A percentile compares a stretch with the other conserved stretches of the same genome.
These are phyloP conservation scores for Seriola dumerili DNA, from an alignment of 2,113 vertebrate species.

Conservation along the genomic window DNA sequence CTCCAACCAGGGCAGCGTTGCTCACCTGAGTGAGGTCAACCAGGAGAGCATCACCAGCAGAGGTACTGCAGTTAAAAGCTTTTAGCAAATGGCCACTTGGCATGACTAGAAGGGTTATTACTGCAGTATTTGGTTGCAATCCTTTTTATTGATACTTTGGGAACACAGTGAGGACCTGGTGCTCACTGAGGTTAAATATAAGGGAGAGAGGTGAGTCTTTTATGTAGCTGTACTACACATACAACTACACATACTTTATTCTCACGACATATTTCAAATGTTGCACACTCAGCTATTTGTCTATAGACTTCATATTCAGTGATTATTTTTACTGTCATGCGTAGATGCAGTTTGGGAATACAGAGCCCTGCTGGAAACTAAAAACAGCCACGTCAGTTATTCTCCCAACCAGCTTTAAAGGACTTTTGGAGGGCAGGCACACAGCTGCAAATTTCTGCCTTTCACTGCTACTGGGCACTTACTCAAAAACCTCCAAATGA, in stretches of 20 bases:
- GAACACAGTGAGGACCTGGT: not conserved
- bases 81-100: not conserved
- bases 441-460: conserved; percentile 59
- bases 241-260: not conserved
- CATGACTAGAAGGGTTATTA: not conserved
- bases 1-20: conserved; percentile 93
- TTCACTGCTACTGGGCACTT: conserved; percentile 34
- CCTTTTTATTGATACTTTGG: not conserved
- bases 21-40: conserved; percentile 94
- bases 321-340: not conserved
- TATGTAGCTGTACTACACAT: not conserved
- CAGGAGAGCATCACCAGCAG: conserved; percentile 92
- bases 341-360: conserved; percentile 26
- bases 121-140: not conserved
- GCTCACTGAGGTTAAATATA: not conserved
- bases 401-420: conserved; percentile 44
- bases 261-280: not conserved
- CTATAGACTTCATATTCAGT: too few relatives aligned
- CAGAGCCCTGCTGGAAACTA: conserved; percentile 22
- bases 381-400: conserved; percentile 34
- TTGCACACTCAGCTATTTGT: not conserved
- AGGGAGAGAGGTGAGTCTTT: not conserved
- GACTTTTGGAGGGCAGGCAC: conserved; percentile 62
- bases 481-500: conserved; percentile 38
- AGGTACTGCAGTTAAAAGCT: conserved; percentile 65